Evolutionary conservation across 2,888 invertebrate genomes (phyloP).

Genomic region (Pteria penguin): DNA sequence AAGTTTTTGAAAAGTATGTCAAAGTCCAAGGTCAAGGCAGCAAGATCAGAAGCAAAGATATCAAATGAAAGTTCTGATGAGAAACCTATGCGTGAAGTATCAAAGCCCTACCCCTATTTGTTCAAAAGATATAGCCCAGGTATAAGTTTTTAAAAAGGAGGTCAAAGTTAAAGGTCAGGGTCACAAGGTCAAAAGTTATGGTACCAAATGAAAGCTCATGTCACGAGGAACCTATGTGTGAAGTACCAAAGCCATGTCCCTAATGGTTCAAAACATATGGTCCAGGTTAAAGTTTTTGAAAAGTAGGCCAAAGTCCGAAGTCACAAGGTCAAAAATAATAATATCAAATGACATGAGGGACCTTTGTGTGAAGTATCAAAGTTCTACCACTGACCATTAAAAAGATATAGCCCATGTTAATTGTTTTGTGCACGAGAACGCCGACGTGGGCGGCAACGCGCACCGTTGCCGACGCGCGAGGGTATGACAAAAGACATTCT

Average conservation of each 20-base stretch:
- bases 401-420: background rate
- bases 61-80: background rate
- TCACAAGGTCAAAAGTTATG: background rate
- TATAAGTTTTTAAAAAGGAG: background rate
- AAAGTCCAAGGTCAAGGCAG: background rate
- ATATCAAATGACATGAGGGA: background rate
- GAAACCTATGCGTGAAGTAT: background rate
- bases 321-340: background rate
- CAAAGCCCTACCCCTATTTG: background rate
- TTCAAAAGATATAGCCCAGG: background rate
- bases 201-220: background rate
- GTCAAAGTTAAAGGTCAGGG: background rate
- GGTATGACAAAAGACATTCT: too few relatives aligned
- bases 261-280: background rate
- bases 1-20: background rate
- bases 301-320: background rate
- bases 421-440: too few relatives aligned
- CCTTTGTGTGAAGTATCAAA: background rate
- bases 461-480: too few relatives aligned
- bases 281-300: background rate
- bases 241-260: background rate
- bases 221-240: background rate
- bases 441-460: too few relatives aligned
- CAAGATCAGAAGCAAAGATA: background rate
- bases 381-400: background rate